Evolutionary conservation across 2,888 invertebrate species (phyloP), one percentile per base, ranked within the genome.

Genomic region (Spilosoma lubricipeda): DNA sequence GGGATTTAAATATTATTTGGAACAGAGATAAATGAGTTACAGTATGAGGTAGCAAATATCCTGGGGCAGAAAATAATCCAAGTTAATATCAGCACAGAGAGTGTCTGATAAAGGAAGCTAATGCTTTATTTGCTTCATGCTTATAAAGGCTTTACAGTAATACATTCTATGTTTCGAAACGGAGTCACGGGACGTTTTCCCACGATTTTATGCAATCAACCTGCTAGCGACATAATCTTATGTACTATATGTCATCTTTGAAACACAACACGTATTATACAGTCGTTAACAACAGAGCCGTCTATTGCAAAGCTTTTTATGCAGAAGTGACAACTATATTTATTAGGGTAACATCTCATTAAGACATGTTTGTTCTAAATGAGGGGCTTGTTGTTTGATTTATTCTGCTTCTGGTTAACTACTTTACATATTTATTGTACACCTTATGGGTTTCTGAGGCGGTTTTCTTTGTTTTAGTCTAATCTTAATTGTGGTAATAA

Each of bases 21-120:
- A 8, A 52, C 23, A 52, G 7, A 23, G 8, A 52, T 23, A 23
- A 23, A 48, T 18, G 4, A 36, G 36, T 36, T 2, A 45, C 45
- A 2, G 45, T 4, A 2, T 48, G 20, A 20, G 23, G 5, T 18
- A 48, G 20, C 48, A 48, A 45, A 48, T 48, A 39, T 1, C 48
- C 20, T 18, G 48, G 3, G 20, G 5, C 1, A 23, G 52, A 52
- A 52, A 23, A 0, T 52, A 52, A 52, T 52, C 52, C 23, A 4
- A 7, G 20, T 33, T 45, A 71, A 23, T 48, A n/a, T 18, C n/a
- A 68, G 39, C 36, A 20, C 9, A 64, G 64, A 70, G 65, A 71
- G 23, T 56, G 27, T 67, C 81, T 86, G 84, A 85, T 87, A 85
- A 82, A 89, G 90, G 90, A 90, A 91, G 85, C 86, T 82, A 86